Evolutionary conservation across 2,888 invertebrate genomes (phyloP).

Genomic region (Eucera pruinosa): DNA sequence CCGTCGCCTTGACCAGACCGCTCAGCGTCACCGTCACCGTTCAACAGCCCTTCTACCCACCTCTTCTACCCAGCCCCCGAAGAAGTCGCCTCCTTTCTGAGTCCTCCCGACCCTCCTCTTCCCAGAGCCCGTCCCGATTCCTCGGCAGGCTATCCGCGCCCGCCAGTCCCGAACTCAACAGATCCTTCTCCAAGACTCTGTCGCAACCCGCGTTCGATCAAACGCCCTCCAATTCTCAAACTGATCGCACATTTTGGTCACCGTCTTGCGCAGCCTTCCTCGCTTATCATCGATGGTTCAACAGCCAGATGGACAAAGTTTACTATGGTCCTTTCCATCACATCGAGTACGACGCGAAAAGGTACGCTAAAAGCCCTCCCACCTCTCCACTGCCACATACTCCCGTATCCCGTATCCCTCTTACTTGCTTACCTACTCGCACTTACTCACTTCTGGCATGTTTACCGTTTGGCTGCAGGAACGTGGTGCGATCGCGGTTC

Average conservation of each 20-base stretch:
- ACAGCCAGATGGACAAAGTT: slow-evolving; percentile 78
- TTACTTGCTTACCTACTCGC: too few species aligned
- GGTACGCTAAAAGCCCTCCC: slow-evolving; percentile 66
- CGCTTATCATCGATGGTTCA: slow-evolving; percentile 85
- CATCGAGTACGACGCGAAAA: slow-evolving; percentile 80
- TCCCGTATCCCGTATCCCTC: too few species aligned
- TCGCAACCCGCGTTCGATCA: slow-evolving; percentile 32
- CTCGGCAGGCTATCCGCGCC: slow-evolving; percentile 81
- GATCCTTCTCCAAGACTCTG: slow-evolving; percentile 77
- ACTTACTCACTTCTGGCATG: too few species aligned
- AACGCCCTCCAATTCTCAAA: slow-evolving; percentile 56
- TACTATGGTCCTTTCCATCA: slow-evolving; percentile 70
- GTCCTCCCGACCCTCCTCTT: slow-evolving; percentile 85
- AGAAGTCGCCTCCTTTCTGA: slow-evolving; percentile 85
- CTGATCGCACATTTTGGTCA: slow-evolving; percentile 81
- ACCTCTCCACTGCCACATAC: too few species aligned
- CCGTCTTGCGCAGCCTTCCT: slow-evolving; percentile 80
- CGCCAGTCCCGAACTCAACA: slow-evolving; percentile 81
- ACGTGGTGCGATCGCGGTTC: slow-evolving; percentile 80
- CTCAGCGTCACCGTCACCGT: slow-evolving; percentile 88
- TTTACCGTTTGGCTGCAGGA: slow-evolving; percentile 69
- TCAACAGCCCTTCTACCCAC: slow-evolving; percentile 85
- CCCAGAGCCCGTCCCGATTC: slow-evolving; percentile 83
- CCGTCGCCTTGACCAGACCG: slow-evolving; percentile 87
- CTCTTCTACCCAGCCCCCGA: slow-evolving; percentile 82